Evolutionary conservation across 1,140 invertebrate genomes (phyloP).

Genomic region (Lordiphosa stackelbergi): DNA sequence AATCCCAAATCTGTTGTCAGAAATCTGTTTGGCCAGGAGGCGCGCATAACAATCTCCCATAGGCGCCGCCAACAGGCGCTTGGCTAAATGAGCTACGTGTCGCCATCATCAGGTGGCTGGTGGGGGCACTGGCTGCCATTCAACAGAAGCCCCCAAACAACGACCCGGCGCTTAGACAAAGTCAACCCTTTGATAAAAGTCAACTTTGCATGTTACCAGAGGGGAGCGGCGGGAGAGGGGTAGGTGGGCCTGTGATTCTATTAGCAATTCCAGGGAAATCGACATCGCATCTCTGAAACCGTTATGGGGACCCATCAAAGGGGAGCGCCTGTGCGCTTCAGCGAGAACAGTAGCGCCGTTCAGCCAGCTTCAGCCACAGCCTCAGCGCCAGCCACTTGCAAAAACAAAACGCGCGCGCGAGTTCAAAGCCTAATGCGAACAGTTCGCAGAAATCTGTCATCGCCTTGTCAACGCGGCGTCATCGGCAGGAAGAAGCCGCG

Average conservation of each 20-base stretch:
- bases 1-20: too few relatives aligned
- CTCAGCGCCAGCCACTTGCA: constrained; percentile 15
- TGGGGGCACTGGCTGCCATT: not conserved
- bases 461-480: constrained; percentile 71
- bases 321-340: constrained; percentile 65
- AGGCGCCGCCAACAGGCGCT: constrained; percentile 56
- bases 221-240: not conserved
- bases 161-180: constrained; percentile 53
- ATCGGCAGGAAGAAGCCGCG: constrained; percentile 50
- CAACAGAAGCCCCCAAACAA: not conserved
- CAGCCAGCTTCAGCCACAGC: constrained; percentile 16
- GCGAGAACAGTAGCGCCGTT: constrained; percentile 69
- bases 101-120: constrained; percentile 49
- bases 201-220: constrained; percentile 5
- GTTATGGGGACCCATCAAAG: constrained; percentile 63
- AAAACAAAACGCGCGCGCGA: constrained; percentile 52
- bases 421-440: constrained; percentile 75
- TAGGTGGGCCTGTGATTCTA: constrained; percentile 50
- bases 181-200: constrained; percentile 67
- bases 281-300: constrained; percentile 61
- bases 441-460: constrained; percentile 74
- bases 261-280: constrained; percentile 69
- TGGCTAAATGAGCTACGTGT: constrained; percentile 64
- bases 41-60: constrained; percentile 33
- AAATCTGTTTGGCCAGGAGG: too few relatives aligned